phyloP scores from a whole-genome alignment of 2,797 vertebrate species.

The Alosa sapidissima region DNA sequence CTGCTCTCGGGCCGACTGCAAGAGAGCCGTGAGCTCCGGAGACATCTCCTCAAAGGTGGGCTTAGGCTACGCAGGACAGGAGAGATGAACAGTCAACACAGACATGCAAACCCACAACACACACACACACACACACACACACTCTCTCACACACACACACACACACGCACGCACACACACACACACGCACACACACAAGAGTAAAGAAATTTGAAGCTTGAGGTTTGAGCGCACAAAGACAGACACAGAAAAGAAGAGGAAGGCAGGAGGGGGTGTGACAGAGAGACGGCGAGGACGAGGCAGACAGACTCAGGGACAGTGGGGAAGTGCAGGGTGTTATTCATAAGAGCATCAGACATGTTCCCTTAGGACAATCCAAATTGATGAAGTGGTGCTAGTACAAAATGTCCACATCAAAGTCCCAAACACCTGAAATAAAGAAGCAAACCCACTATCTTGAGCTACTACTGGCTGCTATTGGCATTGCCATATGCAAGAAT shows the following conservation, averaged over 20 bases:
- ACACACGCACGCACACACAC: slow-evolving; percentile 31
- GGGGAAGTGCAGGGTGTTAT: slow-evolving; percentile 38
- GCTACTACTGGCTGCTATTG: background rate
- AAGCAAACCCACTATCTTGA: background rate
- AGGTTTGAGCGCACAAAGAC: slow-evolving; percentile 26
- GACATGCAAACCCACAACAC: background rate
- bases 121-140: slow-evolving; percentile 31
- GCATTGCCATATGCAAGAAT: background rate
- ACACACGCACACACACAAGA: slow-evolving; percentile 9
- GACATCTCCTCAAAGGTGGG: slow-evolving; percentile 86
- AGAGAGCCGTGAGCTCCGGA: slow-evolving; percentile 86
- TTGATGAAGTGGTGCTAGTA: background rate
- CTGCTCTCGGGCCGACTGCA: slow-evolving; percentile 87
- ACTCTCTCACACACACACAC: slow-evolving; percentile 31
- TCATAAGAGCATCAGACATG: slow-evolving; percentile 53
- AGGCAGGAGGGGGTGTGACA: background rate
- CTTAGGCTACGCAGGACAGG: slow-evolving; percentile 81
- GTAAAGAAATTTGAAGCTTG: slow-evolving; percentile 14
- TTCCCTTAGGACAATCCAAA: background rate
- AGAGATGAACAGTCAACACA: slow-evolving; percentile 71
- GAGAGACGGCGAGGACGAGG: background rate
- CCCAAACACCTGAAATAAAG: background rate
- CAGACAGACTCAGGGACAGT: slow-evolving; percentile 13
- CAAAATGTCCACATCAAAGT: background rate
- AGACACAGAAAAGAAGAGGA: slow-evolving; percentile 7